Evolutionary conservation across 2,797 vertebrate species (phyloP), one percentile per base, ranked within the genome.

Genomic region (Podarcis lilfordi): DNA sequence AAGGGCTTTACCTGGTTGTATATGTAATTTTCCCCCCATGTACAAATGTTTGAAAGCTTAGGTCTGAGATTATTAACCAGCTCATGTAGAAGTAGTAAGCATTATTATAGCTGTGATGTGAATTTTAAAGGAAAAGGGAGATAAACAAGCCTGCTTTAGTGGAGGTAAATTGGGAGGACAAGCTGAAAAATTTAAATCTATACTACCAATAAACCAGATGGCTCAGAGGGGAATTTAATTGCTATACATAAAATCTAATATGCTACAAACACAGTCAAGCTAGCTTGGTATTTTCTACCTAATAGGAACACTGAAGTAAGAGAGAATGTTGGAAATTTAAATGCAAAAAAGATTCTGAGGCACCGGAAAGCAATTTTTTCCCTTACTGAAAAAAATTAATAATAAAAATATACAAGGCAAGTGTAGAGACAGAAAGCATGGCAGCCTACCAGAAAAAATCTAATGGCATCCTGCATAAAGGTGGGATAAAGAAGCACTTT

Each of bases 241-340:
- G 89, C 93, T 95, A 93, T 89, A 90, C 79, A 94, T 96, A 95
- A 96, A 96, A 96, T 94, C 93, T 95, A 96, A 95, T 95, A 94
- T 90, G 89, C 84, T 93, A 86, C 91, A 96, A 91, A 87, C 87
- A 90, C 25, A 85, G 32, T 94, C 89, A 96, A 92, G 91, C 88
- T 90, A 92, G 89, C 89, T 93, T 92, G 93, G 84, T 93, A 84
- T 94, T 94, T 95, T 95, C 72, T 90, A 32, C 72, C 91, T 96
- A 95, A 91, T 84, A 94, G 89, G 94, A 88, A 92, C 90, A 93
- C 35, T 91, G 45, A 85, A 91, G 32, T 77, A 94, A 90, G 82
- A 89, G 86, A 78, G 86, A 71, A 71, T 89, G 91, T 74, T 85
- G 80, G 92, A 93, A 94, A 84, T 86, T 85, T 87, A 91, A 95